These are phyloP conservation scores for Ictalurus furcatus DNA, from an alignment of 2,113 vertebrate species.

Conservation along the genomic window DNA sequence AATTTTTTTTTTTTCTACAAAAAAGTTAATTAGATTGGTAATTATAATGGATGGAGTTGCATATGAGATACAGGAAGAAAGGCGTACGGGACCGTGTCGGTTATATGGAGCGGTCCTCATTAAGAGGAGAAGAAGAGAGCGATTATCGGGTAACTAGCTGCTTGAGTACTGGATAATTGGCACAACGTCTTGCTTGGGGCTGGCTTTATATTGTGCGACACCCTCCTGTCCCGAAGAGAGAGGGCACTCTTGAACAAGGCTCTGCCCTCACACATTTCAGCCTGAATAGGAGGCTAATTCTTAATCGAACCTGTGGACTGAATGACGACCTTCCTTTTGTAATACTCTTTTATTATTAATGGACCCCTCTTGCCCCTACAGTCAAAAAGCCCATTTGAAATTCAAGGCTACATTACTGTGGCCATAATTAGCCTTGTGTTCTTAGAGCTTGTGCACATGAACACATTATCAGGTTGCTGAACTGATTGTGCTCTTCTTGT, in stretches of 20 bases:
- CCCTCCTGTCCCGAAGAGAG: constrained; percentile 40
- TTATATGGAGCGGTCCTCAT: constrained; percentile 19
- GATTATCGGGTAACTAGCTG: constrained; percentile 49
- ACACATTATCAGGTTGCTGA: constrained; percentile 41
- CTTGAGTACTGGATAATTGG: constrained; percentile 45
- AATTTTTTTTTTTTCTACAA: no score
- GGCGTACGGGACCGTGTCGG: not conserved
- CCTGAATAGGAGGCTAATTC: constrained; percentile 52
- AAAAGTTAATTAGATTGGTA: not conserved
- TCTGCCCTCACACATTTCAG: constrained; percentile 38
- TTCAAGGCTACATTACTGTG: constrained; percentile 43
- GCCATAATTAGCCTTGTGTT: constrained; percentile 40
- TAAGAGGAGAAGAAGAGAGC: constrained; percentile 31
- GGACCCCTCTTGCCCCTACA: constrained; percentile 22
- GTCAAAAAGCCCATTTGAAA: constrained; percentile 39
- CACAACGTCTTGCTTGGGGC: constrained; percentile 38
- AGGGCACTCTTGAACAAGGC: constrained; percentile 43
- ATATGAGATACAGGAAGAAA: not conserved
- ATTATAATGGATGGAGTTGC: not conserved
- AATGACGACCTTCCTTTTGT: constrained; percentile 52
- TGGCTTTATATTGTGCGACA: constrained; percentile 46
- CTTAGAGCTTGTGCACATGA: constrained; percentile 22
- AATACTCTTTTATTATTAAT: constrained; percentile 44
- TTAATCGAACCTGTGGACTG: constrained; percentile 48
- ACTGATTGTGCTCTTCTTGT: constrained; percentile 33